Evolutionary conservation across 2,113 vertebrate species (phyloP).

Genomic region (Callaeas wilsoni): DNA sequence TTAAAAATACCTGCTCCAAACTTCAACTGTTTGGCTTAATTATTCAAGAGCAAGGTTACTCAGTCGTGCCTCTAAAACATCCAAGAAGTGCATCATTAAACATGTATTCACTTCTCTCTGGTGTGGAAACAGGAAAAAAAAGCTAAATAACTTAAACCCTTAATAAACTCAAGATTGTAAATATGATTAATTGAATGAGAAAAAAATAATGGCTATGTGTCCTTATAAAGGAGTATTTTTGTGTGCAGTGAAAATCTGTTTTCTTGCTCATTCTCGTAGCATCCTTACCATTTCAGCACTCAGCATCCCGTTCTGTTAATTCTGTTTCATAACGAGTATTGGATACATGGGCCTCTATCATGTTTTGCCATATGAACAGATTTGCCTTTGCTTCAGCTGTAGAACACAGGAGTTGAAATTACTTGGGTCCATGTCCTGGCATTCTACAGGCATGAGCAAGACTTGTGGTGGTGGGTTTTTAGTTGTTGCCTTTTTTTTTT

Average conservation of each 20-base stretch:
- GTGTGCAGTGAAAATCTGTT: rapidly evolving
- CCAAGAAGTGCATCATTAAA: not conserved
- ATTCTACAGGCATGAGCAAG: not conserved
- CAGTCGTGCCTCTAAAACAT: not conserved
- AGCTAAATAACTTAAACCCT: not conserved
- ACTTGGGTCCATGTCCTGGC: not conserved
- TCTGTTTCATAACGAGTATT: not conserved
- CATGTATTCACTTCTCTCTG: not conserved
- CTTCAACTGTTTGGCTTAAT: not conserved
- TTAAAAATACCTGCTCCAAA: not conserved
- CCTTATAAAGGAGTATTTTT: not conserved
- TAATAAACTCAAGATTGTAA: not conserved
- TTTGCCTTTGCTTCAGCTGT: not conserved
- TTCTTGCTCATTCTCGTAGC: not conserved
- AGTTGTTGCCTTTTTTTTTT: not conserved
- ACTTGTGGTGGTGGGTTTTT: not conserved
- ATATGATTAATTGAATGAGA: not conserved
- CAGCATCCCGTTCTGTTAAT: not conserved
- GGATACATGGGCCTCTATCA: not conserved
- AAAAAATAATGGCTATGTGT: not conserved
- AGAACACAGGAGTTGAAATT: not conserved
- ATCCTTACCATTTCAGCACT: not conserved
- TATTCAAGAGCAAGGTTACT: not conserved
- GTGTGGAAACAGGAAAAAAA: not conserved
- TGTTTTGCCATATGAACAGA: not conserved